Percentiles rank a stretch among this genome's conserved stretches.
Evolutionary conservation across 2,888 invertebrate genomes (phyloP).

Genomic region (Andrena minutula): DNA sequence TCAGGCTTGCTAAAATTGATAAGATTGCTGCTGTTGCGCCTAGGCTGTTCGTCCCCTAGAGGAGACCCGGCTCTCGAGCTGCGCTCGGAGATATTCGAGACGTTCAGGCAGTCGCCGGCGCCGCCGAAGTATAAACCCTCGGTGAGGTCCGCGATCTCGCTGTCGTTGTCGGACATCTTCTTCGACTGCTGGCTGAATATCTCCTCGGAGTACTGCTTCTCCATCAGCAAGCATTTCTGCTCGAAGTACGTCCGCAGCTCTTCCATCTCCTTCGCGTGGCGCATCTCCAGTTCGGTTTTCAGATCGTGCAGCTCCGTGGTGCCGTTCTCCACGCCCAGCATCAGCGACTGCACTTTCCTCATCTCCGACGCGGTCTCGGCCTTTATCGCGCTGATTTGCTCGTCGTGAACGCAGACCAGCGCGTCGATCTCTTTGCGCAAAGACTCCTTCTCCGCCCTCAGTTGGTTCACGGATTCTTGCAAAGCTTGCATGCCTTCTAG

Average conservation of each 20-base stretch:
- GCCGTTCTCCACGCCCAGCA: constrained; percentile 87
- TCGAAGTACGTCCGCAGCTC: constrained; percentile 93
- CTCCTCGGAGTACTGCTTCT: constrained; percentile 92
- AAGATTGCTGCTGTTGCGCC: constrained; percentile 3
- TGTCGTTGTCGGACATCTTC: constrained; percentile 86
- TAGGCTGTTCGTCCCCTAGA: constrained; percentile 44
- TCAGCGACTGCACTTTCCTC: constrained; percentile 86
- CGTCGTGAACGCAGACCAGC: constrained; percentile 66
- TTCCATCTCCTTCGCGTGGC: constrained; percentile 92
- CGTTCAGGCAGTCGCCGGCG: constrained; percentile 75
- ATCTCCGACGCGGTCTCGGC: constrained; percentile 82
- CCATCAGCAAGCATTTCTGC: constrained; percentile 92
- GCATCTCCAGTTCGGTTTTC: constrained; percentile 86
- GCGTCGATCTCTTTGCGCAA: constrained; percentile 70
- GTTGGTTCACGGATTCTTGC: constrained; percentile 66
- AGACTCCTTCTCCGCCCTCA: constrained; percentile 74
- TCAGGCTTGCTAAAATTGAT: constrained; percentile 42
- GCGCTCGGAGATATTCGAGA: constrained; percentile 59
- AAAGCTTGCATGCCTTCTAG: constrained; percentile 60
- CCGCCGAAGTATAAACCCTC: constrained; percentile 83
- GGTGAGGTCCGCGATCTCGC: constrained; percentile 84
- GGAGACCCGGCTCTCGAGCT: constrained; percentile 64
- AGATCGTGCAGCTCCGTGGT: constrained; percentile 87
- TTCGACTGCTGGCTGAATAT: constrained; percentile 89
- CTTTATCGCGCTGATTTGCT: constrained; percentile 74